Conservation (phyloP, 2,797 vertebrate species). For the Percopsis omiscomaycus region DNA sequence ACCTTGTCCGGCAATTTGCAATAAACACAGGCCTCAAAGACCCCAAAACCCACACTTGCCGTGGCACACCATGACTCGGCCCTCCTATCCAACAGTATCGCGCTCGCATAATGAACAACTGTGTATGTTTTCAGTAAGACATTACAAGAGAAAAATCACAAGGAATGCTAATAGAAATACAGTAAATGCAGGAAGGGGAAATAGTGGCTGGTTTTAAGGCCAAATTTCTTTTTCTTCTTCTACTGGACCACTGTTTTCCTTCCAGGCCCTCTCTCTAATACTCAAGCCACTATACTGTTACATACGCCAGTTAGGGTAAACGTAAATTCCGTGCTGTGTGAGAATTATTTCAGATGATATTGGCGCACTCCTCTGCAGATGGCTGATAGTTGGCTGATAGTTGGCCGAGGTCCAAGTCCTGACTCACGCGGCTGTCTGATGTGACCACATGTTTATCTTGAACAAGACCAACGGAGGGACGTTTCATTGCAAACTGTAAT, state of each 20-base stretch:
- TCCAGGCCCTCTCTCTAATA: slow-evolving; percentile 23
- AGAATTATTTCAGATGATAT: slow-evolving; percentile 48
- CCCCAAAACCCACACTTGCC: slow-evolving; percentile 37
- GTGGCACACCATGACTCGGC: slow-evolving; percentile 27
- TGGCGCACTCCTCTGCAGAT: slow-evolving; percentile 33
- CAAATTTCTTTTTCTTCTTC: slow-evolving; percentile 42
- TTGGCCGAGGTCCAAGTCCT: slow-evolving; percentile 35
- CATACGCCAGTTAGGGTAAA: slow-evolving; percentile 22
- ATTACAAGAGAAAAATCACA: slow-evolving; percentile 39
- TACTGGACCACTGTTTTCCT: slow-evolving; percentile 39
- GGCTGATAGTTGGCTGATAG: slow-evolving; percentile 40
- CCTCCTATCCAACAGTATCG: slow-evolving; percentile 33
- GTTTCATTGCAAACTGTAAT: slow-evolving; percentile 29
- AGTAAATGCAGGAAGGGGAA: slow-evolving; percentile 56
- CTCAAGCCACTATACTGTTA: slow-evolving; percentile 32
- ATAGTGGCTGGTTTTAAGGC: slow-evolving; percentile 43
- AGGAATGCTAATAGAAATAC: slow-evolving; percentile 51
- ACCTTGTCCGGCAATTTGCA: slow-evolving; percentile 17
- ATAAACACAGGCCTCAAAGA: slow-evolving; percentile 17
- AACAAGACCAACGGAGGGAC: slow-evolving; percentile 8
- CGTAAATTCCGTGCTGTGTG: slow-evolving; percentile 11
- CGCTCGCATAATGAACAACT: slow-evolving; percentile 30
- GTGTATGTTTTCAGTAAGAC: slow-evolving; percentile 21
- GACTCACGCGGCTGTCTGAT: slow-evolving; percentile 30
- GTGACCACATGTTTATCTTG: slow-evolving; percentile 47